phyloP scores from a whole-genome alignment of 92 coral and sea anemone genomes.

The Zoanthus sansibaricus region DNA sequence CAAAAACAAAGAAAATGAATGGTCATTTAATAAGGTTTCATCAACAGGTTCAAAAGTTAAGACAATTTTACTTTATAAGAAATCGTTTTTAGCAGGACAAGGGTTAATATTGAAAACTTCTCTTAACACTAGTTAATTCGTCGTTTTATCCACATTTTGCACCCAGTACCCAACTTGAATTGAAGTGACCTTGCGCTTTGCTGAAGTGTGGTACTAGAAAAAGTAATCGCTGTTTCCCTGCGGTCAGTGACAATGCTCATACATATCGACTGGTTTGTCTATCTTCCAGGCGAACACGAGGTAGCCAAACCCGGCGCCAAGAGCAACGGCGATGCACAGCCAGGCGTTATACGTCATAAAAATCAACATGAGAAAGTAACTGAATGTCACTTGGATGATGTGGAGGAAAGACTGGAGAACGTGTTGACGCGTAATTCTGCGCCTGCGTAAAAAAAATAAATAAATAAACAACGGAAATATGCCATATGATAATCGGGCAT shows the following conservation, averaged over 20 bases:
- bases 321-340: constrained; percentile 85
- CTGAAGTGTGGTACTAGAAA: no score
- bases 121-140: no score
- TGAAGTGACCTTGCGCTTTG: no score
- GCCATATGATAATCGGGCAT: background rate
- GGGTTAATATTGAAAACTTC: no score
- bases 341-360: constrained; percentile 98
- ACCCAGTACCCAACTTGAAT: no score
- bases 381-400: constrained; percentile 86
- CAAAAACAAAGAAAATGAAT: no score
- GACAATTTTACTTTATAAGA: no score
- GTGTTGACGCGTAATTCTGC: constrained; percentile 72
- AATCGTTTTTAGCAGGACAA: no score
- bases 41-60: no score
- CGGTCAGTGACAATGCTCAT: constrained; percentile 93
- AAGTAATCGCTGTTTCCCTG: no score
- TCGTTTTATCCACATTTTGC: no score
- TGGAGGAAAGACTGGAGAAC: constrained; percentile 82
- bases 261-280: constrained; percentile 76
- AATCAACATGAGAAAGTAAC: constrained; percentile 96
- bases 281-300: constrained; percentile 92
- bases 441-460: constrained; percentile 30
- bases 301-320: constrained; percentile 97
- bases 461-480: background rate
- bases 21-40: no score